Evolutionary conservation across 2,888 invertebrate genomes (phyloP).

Genomic region (Oscheius sp.): DNA sequence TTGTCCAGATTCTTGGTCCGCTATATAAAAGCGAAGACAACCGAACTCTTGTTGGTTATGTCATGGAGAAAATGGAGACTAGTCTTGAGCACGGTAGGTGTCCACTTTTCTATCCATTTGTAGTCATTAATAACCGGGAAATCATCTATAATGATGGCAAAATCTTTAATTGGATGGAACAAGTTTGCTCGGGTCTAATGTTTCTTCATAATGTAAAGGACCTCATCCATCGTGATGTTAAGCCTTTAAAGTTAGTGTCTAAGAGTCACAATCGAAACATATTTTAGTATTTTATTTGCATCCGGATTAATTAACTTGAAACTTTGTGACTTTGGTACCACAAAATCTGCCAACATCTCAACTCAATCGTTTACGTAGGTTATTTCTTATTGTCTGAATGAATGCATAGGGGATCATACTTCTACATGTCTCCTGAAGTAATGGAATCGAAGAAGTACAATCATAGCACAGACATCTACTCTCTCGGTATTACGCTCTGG

Average conservation of each 20-base stretch:
- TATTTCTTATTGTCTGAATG: background rate
- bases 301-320: background rate
- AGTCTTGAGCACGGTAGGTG: no score
- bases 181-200: background rate
- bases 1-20: no score
- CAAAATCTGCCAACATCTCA: background rate
- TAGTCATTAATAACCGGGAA: no score
- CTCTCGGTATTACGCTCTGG: no score
- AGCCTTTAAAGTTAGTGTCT: background rate
- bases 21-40: no score
- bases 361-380: background rate
- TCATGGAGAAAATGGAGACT: no score
- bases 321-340: background rate
- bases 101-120: no score
- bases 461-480: no score
- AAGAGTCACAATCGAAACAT: background rate
- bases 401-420: background rate
- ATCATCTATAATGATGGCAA: no score
- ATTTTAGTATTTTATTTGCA: background rate
- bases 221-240: background rate
- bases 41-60: no score
- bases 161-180: background rate
- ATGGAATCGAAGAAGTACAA: no score
- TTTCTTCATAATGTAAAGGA: background rate
- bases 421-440: background rate